phyloP scores from a whole-genome alignment of 2,888 invertebrate genomes.

The Trichogramma evanescens region DNA sequence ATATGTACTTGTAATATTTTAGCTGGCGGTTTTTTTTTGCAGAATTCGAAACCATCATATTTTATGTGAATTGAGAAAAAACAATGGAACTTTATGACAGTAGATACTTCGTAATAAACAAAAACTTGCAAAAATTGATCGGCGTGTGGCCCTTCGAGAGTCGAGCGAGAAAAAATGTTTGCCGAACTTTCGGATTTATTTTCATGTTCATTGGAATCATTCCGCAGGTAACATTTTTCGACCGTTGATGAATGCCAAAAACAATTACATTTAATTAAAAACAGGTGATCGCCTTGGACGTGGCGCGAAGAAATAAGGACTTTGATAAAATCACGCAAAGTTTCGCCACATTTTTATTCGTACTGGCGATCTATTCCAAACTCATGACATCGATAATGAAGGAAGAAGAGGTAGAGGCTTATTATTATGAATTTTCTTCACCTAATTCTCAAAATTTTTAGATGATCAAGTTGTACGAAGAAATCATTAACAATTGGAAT shows the following conservation, averaged over 20 bases:
- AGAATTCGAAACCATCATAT: too few species aligned
- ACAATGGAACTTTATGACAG: slow-evolving; percentile 5
- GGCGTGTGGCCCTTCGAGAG: slow-evolving; percentile 2
- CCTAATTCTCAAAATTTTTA: background rate
- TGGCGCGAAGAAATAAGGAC: background rate
- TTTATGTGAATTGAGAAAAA: too few species aligned
- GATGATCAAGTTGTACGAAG: background rate
- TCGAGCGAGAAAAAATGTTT: background rate
- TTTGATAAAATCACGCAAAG: background rate
- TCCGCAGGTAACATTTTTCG: background rate
- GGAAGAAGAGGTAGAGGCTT: background rate
- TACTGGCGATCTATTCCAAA: background rate
- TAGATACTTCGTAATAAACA: background rate
- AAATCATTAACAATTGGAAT: slow-evolving; percentile 6
- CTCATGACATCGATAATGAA: background rate
- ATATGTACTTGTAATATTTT: too few species aligned
- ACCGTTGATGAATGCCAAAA: background rate
- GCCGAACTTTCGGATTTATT: background rate
- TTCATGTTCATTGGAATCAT: background rate
- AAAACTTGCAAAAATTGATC: background rate
- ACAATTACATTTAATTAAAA: background rate
- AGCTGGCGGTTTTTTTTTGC: too few species aligned
- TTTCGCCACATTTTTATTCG: background rate
- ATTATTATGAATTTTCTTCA: background rate
- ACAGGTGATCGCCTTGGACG: background rate